These are phyloP conservation scores for Aplysina aerophoba DNA, from an alignment of 37 sponge, comb jelly and placozoan species.

Conservation along the genomic window DNA sequence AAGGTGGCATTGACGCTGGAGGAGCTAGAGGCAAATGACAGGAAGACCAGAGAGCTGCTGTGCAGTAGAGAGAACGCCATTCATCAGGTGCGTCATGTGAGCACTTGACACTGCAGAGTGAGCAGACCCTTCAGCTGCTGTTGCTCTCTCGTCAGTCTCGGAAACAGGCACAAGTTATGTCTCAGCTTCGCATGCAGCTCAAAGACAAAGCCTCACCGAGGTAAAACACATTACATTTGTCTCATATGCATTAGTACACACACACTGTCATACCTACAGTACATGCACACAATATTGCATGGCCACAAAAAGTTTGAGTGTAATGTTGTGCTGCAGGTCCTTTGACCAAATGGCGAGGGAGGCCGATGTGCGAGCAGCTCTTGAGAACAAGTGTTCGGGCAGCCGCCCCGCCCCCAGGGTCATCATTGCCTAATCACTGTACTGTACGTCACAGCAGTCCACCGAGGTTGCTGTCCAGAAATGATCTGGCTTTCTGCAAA, in stretches of 20 bases:
- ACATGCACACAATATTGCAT: no score
- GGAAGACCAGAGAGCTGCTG: not conserved
- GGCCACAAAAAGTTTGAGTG: not conserved
- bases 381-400: not conserved
- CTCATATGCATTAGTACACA: no score
- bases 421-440: not conserved
- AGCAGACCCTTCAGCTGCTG: not conserved
- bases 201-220: not conserved
- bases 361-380: not conserved
- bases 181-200: not conserved
- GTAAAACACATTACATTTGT: not conserved
- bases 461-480: not conserved
- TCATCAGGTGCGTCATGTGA: not conserved
- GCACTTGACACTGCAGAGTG: not conserved
- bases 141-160: not conserved
- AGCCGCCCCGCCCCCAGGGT: not conserved
- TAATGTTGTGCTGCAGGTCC: constrained; percentile 2
- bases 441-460: not conserved
- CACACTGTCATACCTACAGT: no score
- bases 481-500: not conserved
- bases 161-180: not conserved
- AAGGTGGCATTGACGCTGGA: not conserved
- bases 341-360: constrained; percentile 19
- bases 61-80: not conserved
- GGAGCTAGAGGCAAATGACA: not conserved